These are phyloP conservation scores for Rhodeus uyekii DNA, from an alignment of 2,797 vertebrate species.

Conservation along the genomic window DNA sequence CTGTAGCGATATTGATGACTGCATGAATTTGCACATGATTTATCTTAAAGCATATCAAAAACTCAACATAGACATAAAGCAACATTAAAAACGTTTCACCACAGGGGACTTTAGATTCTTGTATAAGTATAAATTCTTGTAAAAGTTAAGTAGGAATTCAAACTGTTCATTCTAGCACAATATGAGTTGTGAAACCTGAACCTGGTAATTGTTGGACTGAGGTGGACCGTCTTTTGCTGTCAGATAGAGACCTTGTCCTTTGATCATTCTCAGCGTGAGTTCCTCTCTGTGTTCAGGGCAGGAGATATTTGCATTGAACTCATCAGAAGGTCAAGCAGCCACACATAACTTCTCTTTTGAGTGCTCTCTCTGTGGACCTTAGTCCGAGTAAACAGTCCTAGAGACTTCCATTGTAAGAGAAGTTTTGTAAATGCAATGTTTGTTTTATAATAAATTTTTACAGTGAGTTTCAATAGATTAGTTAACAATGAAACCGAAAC, in stretches of 20 bases:
- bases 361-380: not conserved
- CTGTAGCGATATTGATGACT: too few species aligned
- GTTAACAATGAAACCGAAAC: not conserved
- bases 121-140: not conserved
- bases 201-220: slow-evolving; percentile 1
- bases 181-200: slow-evolving; percentile 7
- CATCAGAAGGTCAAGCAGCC: slow-evolving; percentile 28
- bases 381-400: not conserved
- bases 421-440: not conserved
- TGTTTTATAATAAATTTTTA: not conserved
- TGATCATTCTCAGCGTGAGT: slow-evolving; percentile 34
- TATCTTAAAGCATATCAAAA: too few species aligned
- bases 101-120: too few species aligned
- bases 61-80: too few species aligned
- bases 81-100: too few species aligned
- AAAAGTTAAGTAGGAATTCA: too few species aligned
- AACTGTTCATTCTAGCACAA: not conserved
- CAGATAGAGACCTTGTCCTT: slow-evolving; percentile 25
- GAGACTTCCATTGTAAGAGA: not conserved
- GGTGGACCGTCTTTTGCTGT: slow-evolving; percentile 15
- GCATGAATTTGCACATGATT: too few species aligned
- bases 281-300: slow-evolving; percentile 4
- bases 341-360: slow-evolving; percentile 21
- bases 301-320: slow-evolving; percentile 22
- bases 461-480: not conserved